Evolutionary conservation across 2,888 invertebrate species (phyloP).

Genomic region (Cenopis cana): DNA sequence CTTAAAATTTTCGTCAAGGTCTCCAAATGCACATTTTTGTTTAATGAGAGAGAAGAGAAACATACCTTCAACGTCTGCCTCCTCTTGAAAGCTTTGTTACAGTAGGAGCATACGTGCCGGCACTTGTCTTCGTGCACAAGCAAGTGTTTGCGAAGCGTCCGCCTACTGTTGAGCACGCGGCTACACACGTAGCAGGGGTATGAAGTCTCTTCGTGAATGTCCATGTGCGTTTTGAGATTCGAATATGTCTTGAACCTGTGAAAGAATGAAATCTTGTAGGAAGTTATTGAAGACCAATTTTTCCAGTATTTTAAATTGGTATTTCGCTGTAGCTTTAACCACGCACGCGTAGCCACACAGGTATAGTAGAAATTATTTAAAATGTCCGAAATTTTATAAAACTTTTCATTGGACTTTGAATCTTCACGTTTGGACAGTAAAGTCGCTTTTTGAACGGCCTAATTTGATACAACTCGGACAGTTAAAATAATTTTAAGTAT

Average conservation of each 20-base stretch:
- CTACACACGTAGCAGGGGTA: conserved; percentile 82
- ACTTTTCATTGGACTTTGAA: too few relatives aligned
- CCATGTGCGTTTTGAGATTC: conserved; percentile 83
- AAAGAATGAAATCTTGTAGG: neutral
- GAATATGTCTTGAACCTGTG: conserved; percentile 84
- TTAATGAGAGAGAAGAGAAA: neutral
- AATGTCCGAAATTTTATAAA: too few relatives aligned
- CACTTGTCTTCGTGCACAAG: conserved; percentile 83
- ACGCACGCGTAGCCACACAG: too few relatives aligned
- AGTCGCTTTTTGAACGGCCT: too few relatives aligned
- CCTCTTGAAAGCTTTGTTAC: conserved; percentile 83
- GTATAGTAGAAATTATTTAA: too few relatives aligned
- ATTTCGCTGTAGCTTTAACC: too few relatives aligned
- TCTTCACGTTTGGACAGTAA: too few relatives aligned
- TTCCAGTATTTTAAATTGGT: too few relatives aligned
- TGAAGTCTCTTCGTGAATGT: conserved; percentile 83
- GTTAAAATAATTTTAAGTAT: too few relatives aligned
- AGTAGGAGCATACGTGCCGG: conserved; percentile 81
- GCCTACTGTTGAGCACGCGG: conserved; percentile 81
- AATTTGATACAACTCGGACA: too few relatives aligned
- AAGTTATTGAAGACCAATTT: neutral
- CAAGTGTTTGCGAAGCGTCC: conserved; percentile 82
- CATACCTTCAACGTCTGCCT: conserved; percentile 79
- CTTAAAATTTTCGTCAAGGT: too few relatives aligned
- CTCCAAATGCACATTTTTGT: too few relatives aligned